Percentiles rank a stretch among this genome's conserved stretches.
These are phyloP conservation scores for Nothocercus julius DNA, from an alignment of 2,113 vertebrate genomes.

Conservation along the genomic window DNA sequence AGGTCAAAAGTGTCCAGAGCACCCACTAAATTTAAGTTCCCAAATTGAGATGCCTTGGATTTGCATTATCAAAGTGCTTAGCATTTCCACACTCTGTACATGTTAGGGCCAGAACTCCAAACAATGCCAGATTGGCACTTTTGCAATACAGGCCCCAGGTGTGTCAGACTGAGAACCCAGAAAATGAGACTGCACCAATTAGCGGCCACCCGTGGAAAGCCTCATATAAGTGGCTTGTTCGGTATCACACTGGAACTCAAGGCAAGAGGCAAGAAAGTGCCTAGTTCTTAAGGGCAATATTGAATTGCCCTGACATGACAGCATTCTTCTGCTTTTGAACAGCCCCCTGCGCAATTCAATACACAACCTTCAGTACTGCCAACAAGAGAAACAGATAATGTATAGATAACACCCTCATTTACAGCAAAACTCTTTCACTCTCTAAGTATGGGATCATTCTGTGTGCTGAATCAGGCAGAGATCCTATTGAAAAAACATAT, in stretches of 20 bases:
- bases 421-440: slow-evolving; percentile 21
- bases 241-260: neutral
- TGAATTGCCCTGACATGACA: slow-evolving; percentile 44
- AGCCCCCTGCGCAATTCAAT: slow-evolving; percentile 13
- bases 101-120: neutral
- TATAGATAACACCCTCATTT: slow-evolving; percentile 11
- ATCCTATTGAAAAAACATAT: neutral
- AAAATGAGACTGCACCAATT: slow-evolving; percentile 52
- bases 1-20: slow-evolving; percentile 21
- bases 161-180: slow-evolving; percentile 7
- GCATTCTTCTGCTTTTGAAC: slow-evolving; percentile 36
- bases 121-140: neutral
- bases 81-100: neutral
- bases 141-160: slow-evolving; percentile 29
- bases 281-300: slow-evolving; percentile 29
- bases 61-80: neutral
- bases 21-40: neutral
- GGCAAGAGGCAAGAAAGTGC: slow-evolving; percentile 44
- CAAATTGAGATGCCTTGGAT: neutral
- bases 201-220: slow-evolving; percentile 46
- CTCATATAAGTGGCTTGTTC: slow-evolving; percentile 30
- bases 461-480: neutral
- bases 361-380: slow-evolving; percentile 26
- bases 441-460: neutral
- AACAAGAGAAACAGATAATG: slow-evolving; percentile 10